Evolutionary conservation across 2,797 vertebrate species (phyloP).

Genomic region (Salmo trutta): DNA sequence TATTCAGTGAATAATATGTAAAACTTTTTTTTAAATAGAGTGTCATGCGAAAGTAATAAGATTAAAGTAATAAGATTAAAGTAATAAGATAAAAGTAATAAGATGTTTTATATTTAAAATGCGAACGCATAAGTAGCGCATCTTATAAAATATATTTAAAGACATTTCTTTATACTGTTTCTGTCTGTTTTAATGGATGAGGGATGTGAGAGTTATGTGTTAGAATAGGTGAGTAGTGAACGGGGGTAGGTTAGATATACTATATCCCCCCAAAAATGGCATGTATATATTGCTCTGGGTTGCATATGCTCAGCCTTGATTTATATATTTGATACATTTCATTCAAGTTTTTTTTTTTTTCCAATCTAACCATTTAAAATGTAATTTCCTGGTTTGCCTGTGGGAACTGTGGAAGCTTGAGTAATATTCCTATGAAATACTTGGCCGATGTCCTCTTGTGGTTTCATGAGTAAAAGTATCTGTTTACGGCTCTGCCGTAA

Average conservation of each 20-base stretch:
- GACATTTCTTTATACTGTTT: not conserved
- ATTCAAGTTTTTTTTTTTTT: not conserved
- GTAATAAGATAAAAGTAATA: not conserved
- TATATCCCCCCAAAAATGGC: not conserved
- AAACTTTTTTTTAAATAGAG: not conserved
- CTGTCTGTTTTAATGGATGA: not conserved
- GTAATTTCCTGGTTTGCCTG: slow-evolving; percentile 1
- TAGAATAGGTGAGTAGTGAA: not conserved
- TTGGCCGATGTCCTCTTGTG: slow-evolving; percentile 31
- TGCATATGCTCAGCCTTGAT: not conserved
- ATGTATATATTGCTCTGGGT: not conserved
- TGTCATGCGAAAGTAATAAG: not conserved
- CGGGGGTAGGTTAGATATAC: not conserved
- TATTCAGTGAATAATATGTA: not conserved
- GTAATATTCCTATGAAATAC: not conserved
- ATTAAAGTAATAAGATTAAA: not conserved
- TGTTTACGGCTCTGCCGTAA: not conserved
- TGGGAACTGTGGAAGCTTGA: not conserved
- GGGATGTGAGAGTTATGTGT: not conserved
- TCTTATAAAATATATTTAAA: not conserved
- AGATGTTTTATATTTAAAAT: not conserved
- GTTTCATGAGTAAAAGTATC: slow-evolving; percentile 1
- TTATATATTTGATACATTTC: not conserved
- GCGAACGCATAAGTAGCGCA: not conserved
- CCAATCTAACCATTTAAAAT: not conserved